Base-by-base conservation (phyloP, 2,888 invertebrate genomes). In the Acanthoscelides obtectus region DNA sequence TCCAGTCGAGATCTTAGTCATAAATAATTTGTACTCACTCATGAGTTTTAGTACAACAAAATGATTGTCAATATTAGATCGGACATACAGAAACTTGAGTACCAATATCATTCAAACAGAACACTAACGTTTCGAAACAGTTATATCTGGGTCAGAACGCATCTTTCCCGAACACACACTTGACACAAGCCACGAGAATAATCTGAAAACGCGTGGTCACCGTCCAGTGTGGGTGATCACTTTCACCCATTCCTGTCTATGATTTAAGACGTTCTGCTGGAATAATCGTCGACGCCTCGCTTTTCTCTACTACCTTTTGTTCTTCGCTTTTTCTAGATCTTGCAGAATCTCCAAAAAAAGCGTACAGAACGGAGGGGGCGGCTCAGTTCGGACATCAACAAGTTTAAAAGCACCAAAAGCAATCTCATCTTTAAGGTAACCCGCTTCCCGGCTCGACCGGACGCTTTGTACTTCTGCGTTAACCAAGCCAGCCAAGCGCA, bases 321-420 rank as follows among this genome's bases (percentile, higher is more conserved):
- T 92, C 91, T 92, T 92, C 92, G 92, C 92, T 92, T 92, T 93
- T 94, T 95, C 93, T 95, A 96, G 95, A 96, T 96, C 93, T 95
- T 95, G 94, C 96, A 96, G 95, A 96, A 95, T 93, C 95, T 96
- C 90, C 95, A 96, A 94, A 95, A 96, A 95, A 96, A 96, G 93
- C 94, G 95, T 93, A 95, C 95, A 90, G 95, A 95, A 93, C 92
- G 95, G 90, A 93, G 95, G 92, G 95, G 95, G 91, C 94, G 95
- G 90, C 94, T 95, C 92, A 93, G 94, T 93, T 94, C 94, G 90
- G 95, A 96, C 90, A 89, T 92, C 90, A 93, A 94, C 94, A 95
- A 94, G 93, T 89, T 89, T 87, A 93, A 93, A 92, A 94, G 93
- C 91, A 94, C 93, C 91, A 95, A 95, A 94, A 96, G 95, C 94